A percentile compares a stretch with the other conserved stretches of the same genome.
Evolutionary conservation across 2,797 vertebrate species (phyloP).

Genomic region (Crax fasciolata): DNA sequence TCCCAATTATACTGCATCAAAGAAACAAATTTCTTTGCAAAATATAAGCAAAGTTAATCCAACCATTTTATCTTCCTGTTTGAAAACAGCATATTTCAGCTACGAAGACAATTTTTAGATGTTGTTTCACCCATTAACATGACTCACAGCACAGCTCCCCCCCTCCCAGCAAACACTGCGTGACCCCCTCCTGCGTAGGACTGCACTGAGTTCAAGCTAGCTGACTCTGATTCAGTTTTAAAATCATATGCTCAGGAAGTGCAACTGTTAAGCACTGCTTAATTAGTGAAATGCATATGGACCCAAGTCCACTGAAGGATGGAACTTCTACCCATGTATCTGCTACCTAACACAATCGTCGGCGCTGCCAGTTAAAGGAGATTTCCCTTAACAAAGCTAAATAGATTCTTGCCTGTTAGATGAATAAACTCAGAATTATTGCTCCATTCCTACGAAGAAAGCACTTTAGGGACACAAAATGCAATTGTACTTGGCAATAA

Average conservation of each 20-base stretch:
- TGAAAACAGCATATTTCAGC: neutral
- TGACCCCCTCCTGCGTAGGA: neutral
- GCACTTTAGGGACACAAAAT: conserved; percentile 1
- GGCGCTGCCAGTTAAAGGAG: neutral
- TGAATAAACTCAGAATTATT: conserved; percentile 19
- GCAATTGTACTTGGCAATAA: neutral
- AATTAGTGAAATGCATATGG: conserved; percentile 32
- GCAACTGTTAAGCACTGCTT: neutral
- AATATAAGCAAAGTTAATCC: neutral
- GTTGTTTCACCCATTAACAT: neutral
- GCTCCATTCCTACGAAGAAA: neutral
- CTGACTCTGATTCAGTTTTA: conserved; percentile 19
- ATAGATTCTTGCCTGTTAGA: conserved; percentile 20
- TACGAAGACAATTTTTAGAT: neutral
- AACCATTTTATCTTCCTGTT: neutral
- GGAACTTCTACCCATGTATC: conserved; percentile 33
- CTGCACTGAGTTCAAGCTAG: neutral
- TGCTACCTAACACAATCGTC: neutral
- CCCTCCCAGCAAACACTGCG: neutral
- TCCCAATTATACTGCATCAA: neutral
- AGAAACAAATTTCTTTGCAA: neutral
- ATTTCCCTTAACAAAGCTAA: conserved; percentile 18
- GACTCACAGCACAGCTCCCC: neutral
- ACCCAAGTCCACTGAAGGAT: neutral
- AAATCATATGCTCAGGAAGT: conserved; percentile 59